A percentile compares a stretch with the other conserved stretches of the same genome.
Conservation (phyloP, 2,797 vertebrate species). For the Propithecus deckenii region DNA sequence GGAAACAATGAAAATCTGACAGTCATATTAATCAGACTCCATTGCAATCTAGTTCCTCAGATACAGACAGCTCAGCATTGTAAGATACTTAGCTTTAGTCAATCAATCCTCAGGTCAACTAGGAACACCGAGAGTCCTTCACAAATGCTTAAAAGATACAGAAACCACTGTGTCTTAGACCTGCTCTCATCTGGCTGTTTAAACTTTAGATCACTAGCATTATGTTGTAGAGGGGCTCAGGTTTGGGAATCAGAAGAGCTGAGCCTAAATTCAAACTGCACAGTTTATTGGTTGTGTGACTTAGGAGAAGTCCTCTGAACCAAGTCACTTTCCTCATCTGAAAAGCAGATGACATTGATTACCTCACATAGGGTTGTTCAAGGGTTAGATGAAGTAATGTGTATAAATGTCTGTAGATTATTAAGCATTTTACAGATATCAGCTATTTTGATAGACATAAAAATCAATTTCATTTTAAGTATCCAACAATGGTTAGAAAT, state of each 20-base stretch:
- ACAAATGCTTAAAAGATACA: not conserved
- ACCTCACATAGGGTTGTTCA: not conserved
- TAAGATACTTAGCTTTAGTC: constrained; percentile 26
- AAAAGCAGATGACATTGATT: not conserved
- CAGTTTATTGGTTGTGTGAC: not conserved
- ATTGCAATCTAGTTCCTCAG: constrained; percentile 8
- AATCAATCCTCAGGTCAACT: not conserved
- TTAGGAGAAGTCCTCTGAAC: not conserved
- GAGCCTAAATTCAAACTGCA: not conserved
- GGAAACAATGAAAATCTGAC: constrained; percentile 53
- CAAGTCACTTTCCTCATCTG: not conserved
- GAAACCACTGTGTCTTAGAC: not conserved
- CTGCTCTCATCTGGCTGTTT: not conserved
- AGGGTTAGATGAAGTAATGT: not conserved
- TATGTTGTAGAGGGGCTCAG: not conserved
- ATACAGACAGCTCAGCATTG: not conserved
- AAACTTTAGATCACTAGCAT: not conserved
- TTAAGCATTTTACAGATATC: constrained; percentile 16
- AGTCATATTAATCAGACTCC: constrained; percentile 19
- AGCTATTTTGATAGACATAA: constrained; percentile 37
- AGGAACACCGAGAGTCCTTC: not conserved
- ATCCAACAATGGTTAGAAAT: not conserved
- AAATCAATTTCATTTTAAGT: constrained; percentile 60
- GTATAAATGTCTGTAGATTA: constrained; percentile 1
- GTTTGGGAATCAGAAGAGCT: not conserved